These are phyloP conservation scores for Oncorhynchus tshawytscha DNA, from an alignment of 2,113 vertebrate genomes.

Conservation along the genomic window DNA sequence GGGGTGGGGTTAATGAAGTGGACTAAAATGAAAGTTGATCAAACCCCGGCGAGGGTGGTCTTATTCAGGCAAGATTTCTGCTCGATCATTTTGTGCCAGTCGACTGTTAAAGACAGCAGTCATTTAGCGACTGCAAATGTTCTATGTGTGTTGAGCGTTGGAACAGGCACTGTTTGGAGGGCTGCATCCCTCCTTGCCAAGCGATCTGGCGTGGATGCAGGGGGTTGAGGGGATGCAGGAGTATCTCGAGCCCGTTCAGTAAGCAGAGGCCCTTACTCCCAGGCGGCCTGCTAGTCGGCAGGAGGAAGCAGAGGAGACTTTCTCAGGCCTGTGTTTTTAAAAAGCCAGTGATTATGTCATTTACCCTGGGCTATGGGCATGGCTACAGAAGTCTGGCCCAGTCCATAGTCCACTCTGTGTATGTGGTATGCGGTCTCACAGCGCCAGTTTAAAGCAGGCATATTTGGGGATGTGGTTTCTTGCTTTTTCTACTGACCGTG, in stretches of 20 bases:
- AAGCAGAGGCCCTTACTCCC: background rate
- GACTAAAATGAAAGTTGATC: too few species aligned
- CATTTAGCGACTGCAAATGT: constrained; percentile 21
- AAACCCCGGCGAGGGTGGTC: too few species aligned
- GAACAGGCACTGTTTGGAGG: constrained; percentile 48
- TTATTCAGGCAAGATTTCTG: background rate
- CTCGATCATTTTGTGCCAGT: background rate
- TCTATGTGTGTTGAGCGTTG: constrained; percentile 11
- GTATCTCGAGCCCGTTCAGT: background rate
- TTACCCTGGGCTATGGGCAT: constrained; percentile 56
- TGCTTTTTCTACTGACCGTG: constrained; percentile 42
- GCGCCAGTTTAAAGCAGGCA: constrained; percentile 39
- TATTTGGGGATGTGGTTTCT: constrained; percentile 61
- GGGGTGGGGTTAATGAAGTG: too few species aligned
- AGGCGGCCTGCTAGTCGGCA: background rate
- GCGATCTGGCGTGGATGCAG: background rate
- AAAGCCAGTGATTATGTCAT: constrained; percentile 70
- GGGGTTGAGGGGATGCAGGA: background rate
- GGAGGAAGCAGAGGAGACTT: constrained; percentile 6
- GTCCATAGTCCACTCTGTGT: constrained; percentile 34
- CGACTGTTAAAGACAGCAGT: background rate
- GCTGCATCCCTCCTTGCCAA: constrained; percentile 1
- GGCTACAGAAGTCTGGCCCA: constrained; percentile 45
- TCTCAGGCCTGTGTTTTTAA: constrained; percentile 48
- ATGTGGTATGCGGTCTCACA: constrained; percentile 52